Evolutionary conservation across 2,797 vertebrate species (phyloP), one percentile per base, ranked within the genome.

Genomic region (Gobio occitaniae): DNA sequence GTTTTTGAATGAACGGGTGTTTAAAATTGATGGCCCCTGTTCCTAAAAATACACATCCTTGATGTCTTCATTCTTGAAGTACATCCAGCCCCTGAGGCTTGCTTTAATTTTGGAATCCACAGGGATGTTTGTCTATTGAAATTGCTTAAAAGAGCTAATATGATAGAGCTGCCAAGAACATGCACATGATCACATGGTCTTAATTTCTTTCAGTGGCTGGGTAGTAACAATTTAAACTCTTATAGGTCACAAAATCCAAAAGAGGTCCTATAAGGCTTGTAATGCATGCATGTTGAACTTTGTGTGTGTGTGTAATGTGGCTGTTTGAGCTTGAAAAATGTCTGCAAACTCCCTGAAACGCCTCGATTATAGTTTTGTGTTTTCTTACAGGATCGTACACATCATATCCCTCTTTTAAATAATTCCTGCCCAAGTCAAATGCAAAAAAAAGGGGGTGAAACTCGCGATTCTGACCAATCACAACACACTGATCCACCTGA

Each of bases 41-140:
- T 13, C 17, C 38, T 78, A 78, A 84, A 78, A 84, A 78, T 78
- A 84, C 12, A 65, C 25, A 19, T 78, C 83, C 75, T 84, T 84
- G 74, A 84, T 70, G 74, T 70, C 74, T 84, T 70, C 25, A 69
- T 78, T 78, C 48, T 66, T 83, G 19, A 68, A 77, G 48, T 13
- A 38, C 59, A 68, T 56, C 48, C 66, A 70, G 32, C 50, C 52
- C 82, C 52, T 12, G n/a, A 70, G 75, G 38, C n/a, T 68, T 84
- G 38, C 65, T 78, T 70, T 78, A 36, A 70, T 47, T 78, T 84
- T 59, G 41, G 63, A 78, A 32, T 70, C 83, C 75, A 17, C 13
- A 59, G 75, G 75, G 65, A 84, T 61, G 65, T 5, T 61, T 76
- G 32, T 68, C 82, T 83, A 11, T 74, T 77, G 48, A 32, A 54